Conservation (phyloP, 2,113 vertebrate genomes). For the Cyphomyrus plagiostoma region DNA sequence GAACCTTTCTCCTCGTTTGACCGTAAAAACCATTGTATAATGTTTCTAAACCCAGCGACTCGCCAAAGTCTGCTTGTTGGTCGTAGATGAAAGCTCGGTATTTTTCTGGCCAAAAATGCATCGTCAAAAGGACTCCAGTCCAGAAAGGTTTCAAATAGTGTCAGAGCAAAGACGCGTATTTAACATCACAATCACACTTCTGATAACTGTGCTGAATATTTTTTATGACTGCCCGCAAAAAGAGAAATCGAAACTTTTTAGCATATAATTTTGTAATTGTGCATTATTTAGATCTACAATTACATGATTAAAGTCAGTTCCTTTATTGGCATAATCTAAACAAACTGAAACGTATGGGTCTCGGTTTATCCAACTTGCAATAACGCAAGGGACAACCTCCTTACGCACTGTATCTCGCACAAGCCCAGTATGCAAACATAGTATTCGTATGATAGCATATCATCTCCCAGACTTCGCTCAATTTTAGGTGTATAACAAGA, state of each 20-base stretch:
- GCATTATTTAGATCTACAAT: background rate
- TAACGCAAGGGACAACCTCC: background rate
- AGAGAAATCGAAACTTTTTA: background rate
- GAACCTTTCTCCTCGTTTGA: background rate
- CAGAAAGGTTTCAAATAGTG: background rate
- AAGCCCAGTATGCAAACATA: background rate
- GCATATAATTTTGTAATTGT: background rate
- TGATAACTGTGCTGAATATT: background rate
- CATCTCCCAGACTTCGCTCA: background rate
- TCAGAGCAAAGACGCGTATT: background rate
- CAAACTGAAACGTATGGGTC: background rate
- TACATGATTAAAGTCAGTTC: background rate
- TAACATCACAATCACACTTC: background rate
- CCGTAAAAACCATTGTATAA: background rate
- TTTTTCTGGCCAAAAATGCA: background rate
- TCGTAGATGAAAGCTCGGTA: background rate
- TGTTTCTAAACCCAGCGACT: background rate
- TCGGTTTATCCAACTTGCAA: background rate
- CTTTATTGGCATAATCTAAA: background rate
- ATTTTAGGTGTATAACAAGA: background rate
- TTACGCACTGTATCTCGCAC: conserved; percentile 10
- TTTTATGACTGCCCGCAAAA: background rate
- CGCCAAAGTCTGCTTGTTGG: background rate
- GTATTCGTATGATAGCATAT: background rate
- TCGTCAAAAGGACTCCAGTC: background rate